Percentiles rank a stretch among this genome's conserved stretches.
Evolutionary conservation across 2,113 vertebrate species (phyloP).

Genomic region (Archilochus colubris): DNA sequence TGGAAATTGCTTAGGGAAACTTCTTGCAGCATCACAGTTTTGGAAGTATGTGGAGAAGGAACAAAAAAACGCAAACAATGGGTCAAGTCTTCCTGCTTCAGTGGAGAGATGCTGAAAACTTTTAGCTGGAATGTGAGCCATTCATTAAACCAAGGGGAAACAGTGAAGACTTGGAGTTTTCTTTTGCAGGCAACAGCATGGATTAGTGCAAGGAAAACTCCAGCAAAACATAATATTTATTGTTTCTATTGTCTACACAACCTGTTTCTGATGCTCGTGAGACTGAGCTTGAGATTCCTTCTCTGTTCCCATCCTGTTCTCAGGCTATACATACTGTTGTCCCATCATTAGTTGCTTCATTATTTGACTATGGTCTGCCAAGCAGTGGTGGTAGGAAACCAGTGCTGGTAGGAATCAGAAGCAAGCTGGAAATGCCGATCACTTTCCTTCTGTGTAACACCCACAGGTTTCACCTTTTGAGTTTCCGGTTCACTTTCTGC

Average conservation of each 20-base stretch:
- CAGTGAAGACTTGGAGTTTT: neutral
- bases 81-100: neutral
- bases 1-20: neutral
- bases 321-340: neutral
- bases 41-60: neutral
- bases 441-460: fast-evolving
- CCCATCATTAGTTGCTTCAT: neutral
- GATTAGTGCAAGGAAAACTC: neutral
- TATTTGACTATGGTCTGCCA: neutral
- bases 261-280: neutral
- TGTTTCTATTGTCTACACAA: neutral
- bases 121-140: neutral
- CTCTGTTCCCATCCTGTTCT: neutral
- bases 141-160: neutral
- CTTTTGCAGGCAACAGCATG: neutral
- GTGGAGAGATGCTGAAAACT: neutral
- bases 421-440: neutral
- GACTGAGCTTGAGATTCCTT: neutral
- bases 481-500: no score
- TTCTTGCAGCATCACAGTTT: neutral
- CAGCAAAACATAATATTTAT: neutral
- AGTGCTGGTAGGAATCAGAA: neutral
- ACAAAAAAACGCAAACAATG: neutral
- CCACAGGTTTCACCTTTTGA: neutral
- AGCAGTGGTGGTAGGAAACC: neutral